Base-by-base conservation (phyloP, 53 echinoderm and acorn worm genomes). In the Astropecten irregularis region DNA sequence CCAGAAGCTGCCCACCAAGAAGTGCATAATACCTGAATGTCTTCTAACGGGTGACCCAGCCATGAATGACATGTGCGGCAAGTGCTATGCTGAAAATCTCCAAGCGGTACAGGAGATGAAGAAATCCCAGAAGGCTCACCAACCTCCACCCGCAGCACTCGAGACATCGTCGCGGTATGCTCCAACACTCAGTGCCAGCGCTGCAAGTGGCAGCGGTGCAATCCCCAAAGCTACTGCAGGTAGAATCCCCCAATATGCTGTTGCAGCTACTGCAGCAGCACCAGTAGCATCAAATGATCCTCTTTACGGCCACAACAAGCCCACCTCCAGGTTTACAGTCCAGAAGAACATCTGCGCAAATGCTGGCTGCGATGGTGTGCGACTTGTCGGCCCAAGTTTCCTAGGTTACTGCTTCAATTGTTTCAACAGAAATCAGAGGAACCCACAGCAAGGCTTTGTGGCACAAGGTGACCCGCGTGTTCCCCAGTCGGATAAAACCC, bases 21-120 rank as follows among this genome's bases (percentile, higher is more conserved):
- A 99, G 54, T 99, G 99, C 58, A 62, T 95, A 13, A 59, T 95
- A 21, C 89, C 90, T 0, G 95, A 94, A 38, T 99, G 99, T 76
- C 49, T 61, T 32, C 52, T 94, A 50, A 99, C 99, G n/a, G 99
- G 99, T 40, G 77, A 92, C 10, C 91, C 91, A 1, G 50, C 71
- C 16, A 91, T 73, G 21, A 74, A 31, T 8, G 93, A 89, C 33
- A 69, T 95, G 84, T 95, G 95, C 50, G 50, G 66, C 52, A 83
- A 77, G 39, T 95, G 95, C 58, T 95, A 66, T 38, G 48, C 28
- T 39, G 82, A 89, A 67, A 88, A 91, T 52, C 40, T 73, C 4
- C 47, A 68, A 63, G 68, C 82, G 2, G 37, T 28, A 9, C 47
- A 82, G 37, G 69, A 83, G 21, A 27, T 82, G 13, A 67, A 40